Evolutionary conservation across 2,113 vertebrate species (phyloP).

Genomic region (Phylloscopus trochiloides): DNA sequence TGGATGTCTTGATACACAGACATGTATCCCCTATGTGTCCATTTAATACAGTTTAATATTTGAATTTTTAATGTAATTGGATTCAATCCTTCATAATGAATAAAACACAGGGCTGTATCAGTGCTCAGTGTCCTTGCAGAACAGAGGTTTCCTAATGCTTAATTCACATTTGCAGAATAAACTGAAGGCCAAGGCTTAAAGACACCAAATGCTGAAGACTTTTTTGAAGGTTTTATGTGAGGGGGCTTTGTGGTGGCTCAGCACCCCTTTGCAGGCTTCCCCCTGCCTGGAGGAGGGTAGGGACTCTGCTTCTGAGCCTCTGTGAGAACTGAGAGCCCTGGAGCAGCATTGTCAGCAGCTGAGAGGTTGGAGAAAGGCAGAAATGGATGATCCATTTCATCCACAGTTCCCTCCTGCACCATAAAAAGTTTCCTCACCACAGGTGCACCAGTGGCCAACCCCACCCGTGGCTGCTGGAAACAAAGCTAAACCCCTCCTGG

Average conservation of each 20-base stretch:
- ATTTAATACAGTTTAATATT: conserved; percentile 27
- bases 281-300: not conserved
- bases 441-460: not conserved
- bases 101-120: not conserved
- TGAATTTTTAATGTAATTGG: conserved; percentile 13
- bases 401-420: rapidly evolving
- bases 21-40: not conserved
- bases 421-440: not conserved
- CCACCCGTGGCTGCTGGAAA: not conserved
- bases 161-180: not conserved
- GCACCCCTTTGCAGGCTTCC: not conserved
- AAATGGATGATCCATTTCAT: not conserved
- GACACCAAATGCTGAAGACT: not conserved
- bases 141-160: not conserved
- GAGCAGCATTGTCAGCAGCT: not conserved
- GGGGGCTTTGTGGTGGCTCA: not conserved
- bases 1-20: not conserved
- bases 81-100: conserved; percentile 15
- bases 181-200: not conserved
- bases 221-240: not conserved
- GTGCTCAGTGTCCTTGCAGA: not conserved
- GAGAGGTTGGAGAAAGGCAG: not conserved
- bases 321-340: rapidly evolving
- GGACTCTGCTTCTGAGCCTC: not conserved
- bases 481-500: not conserved